Base-by-base conservation (phyloP, 2,113 vertebrate genomes). In the Myanophis thanlyinensis region DNA sequence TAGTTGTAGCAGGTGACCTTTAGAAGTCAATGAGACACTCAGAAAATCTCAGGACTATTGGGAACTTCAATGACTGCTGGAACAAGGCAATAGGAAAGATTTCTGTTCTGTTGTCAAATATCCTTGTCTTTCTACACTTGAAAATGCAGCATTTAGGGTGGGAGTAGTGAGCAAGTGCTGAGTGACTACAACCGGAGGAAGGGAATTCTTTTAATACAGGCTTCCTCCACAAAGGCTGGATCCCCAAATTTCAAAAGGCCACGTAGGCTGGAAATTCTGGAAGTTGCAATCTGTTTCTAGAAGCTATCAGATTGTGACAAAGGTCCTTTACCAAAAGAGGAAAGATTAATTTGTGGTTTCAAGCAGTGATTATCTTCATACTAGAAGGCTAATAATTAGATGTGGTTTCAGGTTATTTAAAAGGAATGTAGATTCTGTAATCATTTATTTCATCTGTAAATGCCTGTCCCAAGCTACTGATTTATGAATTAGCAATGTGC, bases 401-500 rank as follows among this genome's bases (percentile, higher is more conserved):
- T 89, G 22, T 56, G 44, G 46, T 13, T 44, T 89, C n/a, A 30
- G 87, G 47, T 94, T 88, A 46, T 94, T 94, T 1, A 27, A 90
- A 47, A 87, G 0, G 0, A 52, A 48, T 62, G 5, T 92, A 56
- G 25, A 47, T 87, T 49, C 80, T 88, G n/a, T 52, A 93, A 90
- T 94, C 93, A 90, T 84, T 44, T 92, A 25, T 52, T 86, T 94
- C 25, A 23, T 0, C 95, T 20, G 30, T 12, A 9, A 46, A 91
- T 90, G 92, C 35, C 88, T 54, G 1, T 91, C 20, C 90, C 30
- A 3, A 0, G 3, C 88, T 88, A 11, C 54, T 95, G 94, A 97
- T 97, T 96, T 95, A 96, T 92, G 95, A 93, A 47, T 94, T 91
- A 93, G 52, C 96, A 95, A 95, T 7, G 67, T 85, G 91, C 47